Conservation (phyloP, 2,113 vertebrate genomes). For the Daphoenositta chrysoptera region DNA sequence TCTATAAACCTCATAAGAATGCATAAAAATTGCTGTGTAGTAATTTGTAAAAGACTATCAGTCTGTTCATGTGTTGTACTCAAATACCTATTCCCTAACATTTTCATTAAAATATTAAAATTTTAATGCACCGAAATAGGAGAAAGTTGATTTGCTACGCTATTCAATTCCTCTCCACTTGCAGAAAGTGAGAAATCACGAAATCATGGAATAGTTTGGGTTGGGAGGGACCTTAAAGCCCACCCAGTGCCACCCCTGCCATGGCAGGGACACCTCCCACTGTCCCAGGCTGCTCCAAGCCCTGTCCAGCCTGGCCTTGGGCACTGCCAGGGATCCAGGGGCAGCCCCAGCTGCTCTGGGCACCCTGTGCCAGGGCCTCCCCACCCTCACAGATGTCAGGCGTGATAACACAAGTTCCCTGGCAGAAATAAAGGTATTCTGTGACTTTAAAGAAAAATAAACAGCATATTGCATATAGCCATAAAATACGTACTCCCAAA, state of each 20-base stretch:
- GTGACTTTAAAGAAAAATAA: neutral
- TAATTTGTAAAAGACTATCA: neutral
- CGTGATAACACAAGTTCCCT: neutral
- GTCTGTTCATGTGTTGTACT: neutral
- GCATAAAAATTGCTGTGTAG: neutral
- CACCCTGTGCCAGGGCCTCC: neutral
- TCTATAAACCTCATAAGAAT: neutral
- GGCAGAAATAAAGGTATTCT: neutral
- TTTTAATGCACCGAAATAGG: neutral
- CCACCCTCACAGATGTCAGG: neutral
- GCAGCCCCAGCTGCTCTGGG: neutral
- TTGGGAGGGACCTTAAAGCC: neutral
- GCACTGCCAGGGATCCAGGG: neutral
- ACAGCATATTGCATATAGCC: neutral
- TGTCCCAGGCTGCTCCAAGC: accelerated
- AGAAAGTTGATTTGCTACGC: neutral
- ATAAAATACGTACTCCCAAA: neutral
- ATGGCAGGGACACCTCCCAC: neutral
- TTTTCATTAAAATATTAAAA: neutral
- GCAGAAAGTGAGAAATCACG: neutral
- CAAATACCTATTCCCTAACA: neutral
- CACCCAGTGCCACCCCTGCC: neutral
- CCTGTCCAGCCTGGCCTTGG: accelerated
- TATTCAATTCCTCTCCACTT: neutral
- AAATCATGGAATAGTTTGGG: neutral